These are phyloP conservation scores for Scaptomyza graminum DNA, from an alignment of 1,140 invertebrate species.

Conservation along the genomic window DNA sequence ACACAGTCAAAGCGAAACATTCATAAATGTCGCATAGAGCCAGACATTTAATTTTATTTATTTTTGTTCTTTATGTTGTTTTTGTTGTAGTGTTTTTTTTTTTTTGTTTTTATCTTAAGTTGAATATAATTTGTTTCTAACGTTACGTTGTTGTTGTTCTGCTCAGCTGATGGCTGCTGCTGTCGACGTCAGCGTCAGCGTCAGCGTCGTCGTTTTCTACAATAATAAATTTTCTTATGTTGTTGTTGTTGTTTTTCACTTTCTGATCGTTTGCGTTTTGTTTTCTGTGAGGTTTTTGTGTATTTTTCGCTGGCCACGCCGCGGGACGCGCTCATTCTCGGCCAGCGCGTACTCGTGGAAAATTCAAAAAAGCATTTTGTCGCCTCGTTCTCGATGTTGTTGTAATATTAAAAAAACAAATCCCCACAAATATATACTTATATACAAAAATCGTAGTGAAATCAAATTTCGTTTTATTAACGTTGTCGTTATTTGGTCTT, in stretches of 20 bases:
- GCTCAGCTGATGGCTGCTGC: constrained; percentile 49
- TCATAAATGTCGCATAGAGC: constrained; percentile 14
- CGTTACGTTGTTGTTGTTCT: constrained; percentile 53
- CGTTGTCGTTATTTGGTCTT: too few species aligned
- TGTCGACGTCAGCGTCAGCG: not conserved
- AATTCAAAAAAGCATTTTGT: constrained; percentile 50
- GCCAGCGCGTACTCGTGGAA: constrained; percentile 70
- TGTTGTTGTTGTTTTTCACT: constrained; percentile 19
- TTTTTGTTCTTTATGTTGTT: constrained; percentile 43
- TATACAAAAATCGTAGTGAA: not conserved
- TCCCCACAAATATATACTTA: too few species aligned
- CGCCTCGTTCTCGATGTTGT: constrained; percentile 1
- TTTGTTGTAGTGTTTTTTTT: constrained; percentile 19
- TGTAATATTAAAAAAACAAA: not conserved
- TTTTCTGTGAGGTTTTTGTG: constrained; percentile 46
- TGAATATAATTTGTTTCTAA: constrained; percentile 79
- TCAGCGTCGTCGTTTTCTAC: constrained; percentile 40
- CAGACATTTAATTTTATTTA: constrained; percentile 45
- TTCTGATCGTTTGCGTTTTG: constrained; percentile 43
- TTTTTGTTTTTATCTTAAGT: constrained; percentile 56
- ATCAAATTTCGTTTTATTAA: not conserved
- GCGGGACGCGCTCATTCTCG: constrained; percentile 77
- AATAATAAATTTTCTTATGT: constrained; percentile 63
- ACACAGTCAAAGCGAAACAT: constrained; percentile 35
- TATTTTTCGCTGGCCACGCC: constrained; percentile 74